Evolutionary conservation across 2,113 vertebrate species (phyloP).

Genomic region (Pardalotus punctatus): DNA sequence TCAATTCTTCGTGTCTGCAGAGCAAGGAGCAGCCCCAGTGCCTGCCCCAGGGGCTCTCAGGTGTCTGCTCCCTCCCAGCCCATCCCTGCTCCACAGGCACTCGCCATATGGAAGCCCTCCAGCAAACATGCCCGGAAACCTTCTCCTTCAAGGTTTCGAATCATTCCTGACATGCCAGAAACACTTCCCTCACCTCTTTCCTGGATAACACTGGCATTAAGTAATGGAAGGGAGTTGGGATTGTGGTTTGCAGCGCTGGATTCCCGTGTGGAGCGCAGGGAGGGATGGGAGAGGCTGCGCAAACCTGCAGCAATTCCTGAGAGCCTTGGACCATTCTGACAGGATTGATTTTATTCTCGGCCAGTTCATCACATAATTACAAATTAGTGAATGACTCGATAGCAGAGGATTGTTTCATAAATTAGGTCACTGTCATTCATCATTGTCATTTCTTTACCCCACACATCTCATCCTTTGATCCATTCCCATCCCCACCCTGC

Average conservation of each 20-base stretch:
- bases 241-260: neutral
- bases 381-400: conserved; percentile 51
- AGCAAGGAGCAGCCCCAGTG: neutral
- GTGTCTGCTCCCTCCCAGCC: fast-evolving
- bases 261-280: neutral
- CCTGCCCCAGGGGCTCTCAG: neutral
- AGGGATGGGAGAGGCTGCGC: neutral
- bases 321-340: conserved; percentile 5
- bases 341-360: conserved; percentile 29
- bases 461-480: neutral
- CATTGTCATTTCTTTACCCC: conserved; percentile 43
- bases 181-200: neutral
- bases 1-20: neutral
- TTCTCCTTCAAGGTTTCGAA: neutral
- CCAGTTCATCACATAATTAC: conserved; percentile 55
- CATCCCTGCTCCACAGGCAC: neutral
- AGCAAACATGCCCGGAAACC: neutral
- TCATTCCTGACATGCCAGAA: neutral
- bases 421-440: conserved; percentile 64
- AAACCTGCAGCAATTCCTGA: neutral
- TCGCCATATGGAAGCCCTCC: neutral
- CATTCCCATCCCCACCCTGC: neutral
- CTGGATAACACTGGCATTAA: neutral
- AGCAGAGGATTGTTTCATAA: conserved; percentile 32
- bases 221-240: neutral